Conservation (phyloP, 2,888 invertebrate genomes). For the Amblyteles armatorius region DNA sequence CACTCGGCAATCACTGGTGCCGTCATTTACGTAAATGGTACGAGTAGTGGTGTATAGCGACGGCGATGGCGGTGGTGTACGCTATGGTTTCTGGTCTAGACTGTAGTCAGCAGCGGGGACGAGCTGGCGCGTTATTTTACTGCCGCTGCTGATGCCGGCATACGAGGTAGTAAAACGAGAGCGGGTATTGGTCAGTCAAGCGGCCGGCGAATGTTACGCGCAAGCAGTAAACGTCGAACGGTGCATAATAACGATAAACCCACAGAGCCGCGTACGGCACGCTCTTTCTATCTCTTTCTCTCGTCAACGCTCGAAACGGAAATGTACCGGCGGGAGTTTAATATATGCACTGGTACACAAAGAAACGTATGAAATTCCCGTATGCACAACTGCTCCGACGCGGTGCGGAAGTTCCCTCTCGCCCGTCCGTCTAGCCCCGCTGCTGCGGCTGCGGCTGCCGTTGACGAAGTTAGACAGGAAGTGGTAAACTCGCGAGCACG, state of each 20-base stretch:
- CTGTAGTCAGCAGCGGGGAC: constrained; percentile 53
- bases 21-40: constrained; percentile 31
- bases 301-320: constrained; percentile 21
- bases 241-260: constrained; percentile 67
- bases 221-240: constrained; percentile 66
- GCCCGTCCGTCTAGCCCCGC: constrained; percentile 18
- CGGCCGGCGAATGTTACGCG: constrained; percentile 56
- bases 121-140: constrained; percentile 49
- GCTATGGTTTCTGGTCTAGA: constrained; percentile 59
- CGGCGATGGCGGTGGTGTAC: neutral
- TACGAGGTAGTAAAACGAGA: constrained; percentile 28
- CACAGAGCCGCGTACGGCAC: constrained; percentile 28
- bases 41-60: neutral
- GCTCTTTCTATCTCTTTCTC: neutral
- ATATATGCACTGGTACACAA: constrained; percentile 30
- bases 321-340: constrained; percentile 10
- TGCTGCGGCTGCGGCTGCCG: constrained; percentile 19
- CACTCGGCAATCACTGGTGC: constrained; percentile 41
- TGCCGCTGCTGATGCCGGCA: constrained; percentile 35
- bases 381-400: constrained; percentile 42
- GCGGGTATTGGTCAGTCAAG: constrained; percentile 55
- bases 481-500: constrained; percentile 58
- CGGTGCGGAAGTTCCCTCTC: constrained; percentile 58
- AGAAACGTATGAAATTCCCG: constrained; percentile 48
- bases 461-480: constrained; percentile 65